Evolutionary conservation across 2,113 vertebrate species (phyloP).

Genomic region (Anoplopoma fimbria): DNA sequence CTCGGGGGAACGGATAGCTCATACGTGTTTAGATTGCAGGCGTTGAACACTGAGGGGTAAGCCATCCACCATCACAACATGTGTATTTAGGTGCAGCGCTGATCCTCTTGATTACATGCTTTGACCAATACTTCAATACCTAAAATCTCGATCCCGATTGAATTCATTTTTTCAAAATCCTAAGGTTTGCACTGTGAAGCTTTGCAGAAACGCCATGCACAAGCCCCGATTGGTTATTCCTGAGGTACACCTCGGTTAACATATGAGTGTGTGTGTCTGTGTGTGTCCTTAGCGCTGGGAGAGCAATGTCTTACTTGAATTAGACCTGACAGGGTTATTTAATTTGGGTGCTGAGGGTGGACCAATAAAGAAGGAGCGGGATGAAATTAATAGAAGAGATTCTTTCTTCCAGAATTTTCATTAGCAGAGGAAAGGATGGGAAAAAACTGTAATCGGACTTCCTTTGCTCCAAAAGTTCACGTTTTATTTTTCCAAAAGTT

Average conservation of each 20-base stretch:
- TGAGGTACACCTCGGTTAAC: conserved; percentile 32
- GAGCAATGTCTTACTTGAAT: conserved; percentile 72
- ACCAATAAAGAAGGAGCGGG: conserved; percentile 71
- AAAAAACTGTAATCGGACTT: conserved; percentile 33
- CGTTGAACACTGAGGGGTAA: background rate
- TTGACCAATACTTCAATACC: conserved; percentile 18
- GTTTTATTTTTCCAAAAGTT: conserved; percentile 38
- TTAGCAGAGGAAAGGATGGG: conserved; percentile 56
- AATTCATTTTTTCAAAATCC: conserved; percentile 20
- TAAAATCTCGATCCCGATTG: background rate
- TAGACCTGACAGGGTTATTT: conserved; percentile 79
- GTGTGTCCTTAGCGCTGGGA: conserved; percentile 59
- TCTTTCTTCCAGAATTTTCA: conserved; percentile 69
- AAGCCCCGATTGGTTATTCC: conserved; percentile 42
- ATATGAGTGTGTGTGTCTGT: conserved; percentile 2
- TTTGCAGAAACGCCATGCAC: conserved; percentile 29
- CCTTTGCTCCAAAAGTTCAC: conserved; percentile 16
- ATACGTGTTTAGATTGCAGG: background rate
- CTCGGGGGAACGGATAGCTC: too few species aligned
- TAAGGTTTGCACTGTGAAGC: conserved; percentile 11
- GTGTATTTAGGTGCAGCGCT: background rate
- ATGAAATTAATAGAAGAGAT: conserved; percentile 74
- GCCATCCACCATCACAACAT: background rate
- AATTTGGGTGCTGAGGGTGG: conserved; percentile 75
- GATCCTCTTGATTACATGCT: background rate